Percentiles rank a stretch among this genome's conserved stretches.
Evolutionary conservation across 2,888 invertebrate species (phyloP).

Genomic region (Tiliacea aurago): DNA sequence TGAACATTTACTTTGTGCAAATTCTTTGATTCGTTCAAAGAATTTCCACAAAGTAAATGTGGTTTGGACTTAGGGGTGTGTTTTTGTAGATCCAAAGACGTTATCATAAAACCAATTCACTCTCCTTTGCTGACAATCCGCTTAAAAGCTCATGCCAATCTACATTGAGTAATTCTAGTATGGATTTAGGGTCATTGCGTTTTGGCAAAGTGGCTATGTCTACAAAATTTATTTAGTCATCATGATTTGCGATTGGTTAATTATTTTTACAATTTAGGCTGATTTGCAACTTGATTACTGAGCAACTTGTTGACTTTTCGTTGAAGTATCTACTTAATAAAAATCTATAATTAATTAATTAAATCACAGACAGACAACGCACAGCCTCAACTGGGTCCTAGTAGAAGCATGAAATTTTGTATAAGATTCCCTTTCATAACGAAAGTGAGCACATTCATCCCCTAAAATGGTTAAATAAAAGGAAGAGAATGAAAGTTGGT

Average conservation of each 20-base stretch:
- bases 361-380: neutral
- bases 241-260: neutral
- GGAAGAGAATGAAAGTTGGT: no score
- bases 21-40: neutral
- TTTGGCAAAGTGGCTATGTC: neutral
- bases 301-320: neutral
- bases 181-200: neutral
- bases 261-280: neutral
- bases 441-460: no score
- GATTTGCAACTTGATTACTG: neutral
- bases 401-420: neutral
- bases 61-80: neutral
- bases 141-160: neutral
- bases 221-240: neutral
- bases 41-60: neutral
- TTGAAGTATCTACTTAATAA: neutral
- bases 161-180: neutral
- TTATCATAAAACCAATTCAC: neutral
- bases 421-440: no score
- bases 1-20: neutral
- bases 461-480: neutral
- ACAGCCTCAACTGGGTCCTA: neutral
- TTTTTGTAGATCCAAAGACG: neutral
- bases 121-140: neutral
- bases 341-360: neutral